Evolutionary conservation across 2,888 invertebrate species (phyloP), one percentile per base, ranked within the genome.

Genomic region (Endotricha flammealis): DNA sequence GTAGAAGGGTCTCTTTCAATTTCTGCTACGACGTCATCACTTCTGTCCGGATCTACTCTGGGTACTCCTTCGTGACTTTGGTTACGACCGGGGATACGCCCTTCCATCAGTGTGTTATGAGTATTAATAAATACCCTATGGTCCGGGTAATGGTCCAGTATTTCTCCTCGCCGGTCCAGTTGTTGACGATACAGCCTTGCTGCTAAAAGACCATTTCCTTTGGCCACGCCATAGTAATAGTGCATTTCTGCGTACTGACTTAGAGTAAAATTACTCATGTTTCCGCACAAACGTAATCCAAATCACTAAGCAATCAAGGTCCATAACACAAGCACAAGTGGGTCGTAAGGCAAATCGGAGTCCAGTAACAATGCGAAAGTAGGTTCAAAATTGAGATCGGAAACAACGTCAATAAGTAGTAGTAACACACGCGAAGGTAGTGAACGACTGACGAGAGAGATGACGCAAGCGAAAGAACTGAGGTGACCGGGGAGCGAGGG

Each of bases 191-290:
- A 40, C 6, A 38, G 34, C 23, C 38, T 35, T 11, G 39, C 41
- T 14, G 36, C 39, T 42, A 11, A 6, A 25, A 7, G 28, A 9
- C 44, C 44, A 16, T 42, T 42, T 11, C 41, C 38, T 36, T 40
- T 29, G 14, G 41, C 42, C 27, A 39, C 42, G 12, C 40, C 41
- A 28, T 39, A 41, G 33, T 29, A 42, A 38, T 42, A 44, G 36
- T 39, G 39, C 35, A 41, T 44, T 14, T 42, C 45, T 39, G 41
- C 41, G 32, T 42, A 42, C 36, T 45, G 30, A 27, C 38, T 37
- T 6, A 41, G 20, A 10, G 38, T n/a, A n/a, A n/a, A 29, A 34
- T 39, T 39, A 7, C 17, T 30, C 41, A 39, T 43, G 25, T 10
- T 32, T 9, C 32, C 9, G 32, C 25, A 32, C 28, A 29, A 32